Evolutionary conservation across 2,888 invertebrate genomes (phyloP), one percentile per base, ranked within the genome.

Genomic region (Dioctria rufipes): DNA sequence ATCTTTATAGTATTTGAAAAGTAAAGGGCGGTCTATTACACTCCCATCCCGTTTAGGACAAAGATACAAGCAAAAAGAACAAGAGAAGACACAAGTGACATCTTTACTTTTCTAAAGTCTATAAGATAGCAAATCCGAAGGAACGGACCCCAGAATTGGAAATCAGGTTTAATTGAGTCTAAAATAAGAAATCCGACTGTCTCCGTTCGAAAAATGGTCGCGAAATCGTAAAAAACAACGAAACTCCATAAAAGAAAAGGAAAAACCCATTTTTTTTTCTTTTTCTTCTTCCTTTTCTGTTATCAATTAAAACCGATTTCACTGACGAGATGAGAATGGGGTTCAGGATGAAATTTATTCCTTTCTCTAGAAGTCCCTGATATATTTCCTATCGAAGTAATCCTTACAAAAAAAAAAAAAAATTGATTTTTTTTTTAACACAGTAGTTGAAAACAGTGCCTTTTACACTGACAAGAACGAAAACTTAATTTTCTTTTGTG

Each of bases 81-180:
- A 67, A 46, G 25, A 46, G 37, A 25, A 67, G 46, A 49, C 25
- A 25, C 25, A 69, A 51, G 69, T 39, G 43, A 54, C 69, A 69
- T 69, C 69, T 69, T 69, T 37, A 39, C 69, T 11, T 69, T 39
- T 11, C 39, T 51, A 43, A 51, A 51, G 37, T 11, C 2, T 37
- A 25, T 11, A 39, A 51, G 9, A 43, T 37, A 37, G 69, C 49
- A 69, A 69, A 69, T 69, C 51, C 49, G 49, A 11, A 51, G 69
- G 9, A 69, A 13, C 8, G 51, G 37, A 5, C 25, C 69, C 11
- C 49, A 39, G 69, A 69, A 49, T 69, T 69, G 51, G 49, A 51
- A 69, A 69, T 69, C 69, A 69, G 69, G 69, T 69, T 69, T 69
- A 69, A 69, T 69, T 69, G 69, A 51, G 69, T 69, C 69, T 49